A percentile compares a stretch with the other conserved stretches of the same genome.
phyloP scores from a whole-genome alignment of 2,113 vertebrate species.

The Microtus pennsylvanicus region DNA sequence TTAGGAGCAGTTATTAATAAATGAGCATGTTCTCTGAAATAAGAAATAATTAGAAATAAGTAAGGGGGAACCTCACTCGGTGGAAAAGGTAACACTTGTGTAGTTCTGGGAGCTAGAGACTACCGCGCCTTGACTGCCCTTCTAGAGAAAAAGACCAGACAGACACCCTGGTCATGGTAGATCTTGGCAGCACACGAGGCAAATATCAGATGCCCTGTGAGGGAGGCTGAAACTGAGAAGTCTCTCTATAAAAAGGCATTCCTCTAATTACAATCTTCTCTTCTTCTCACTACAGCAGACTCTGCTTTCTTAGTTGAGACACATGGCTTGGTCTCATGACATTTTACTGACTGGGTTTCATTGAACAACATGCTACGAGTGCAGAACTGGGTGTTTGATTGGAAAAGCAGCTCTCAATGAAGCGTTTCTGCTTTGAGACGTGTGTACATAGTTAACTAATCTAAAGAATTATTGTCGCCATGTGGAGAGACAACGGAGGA shows the following conservation, averaged over 20 bases:
- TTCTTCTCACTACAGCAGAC: conserved; percentile 19
- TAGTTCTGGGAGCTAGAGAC: conserved; percentile 61
- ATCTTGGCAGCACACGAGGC: background rate
- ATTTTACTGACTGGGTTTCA: conserved; percentile 26
- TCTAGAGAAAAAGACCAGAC: conserved; percentile 60
- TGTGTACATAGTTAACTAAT: background rate
- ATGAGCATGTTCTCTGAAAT: conserved; percentile 76
- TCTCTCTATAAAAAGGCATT: conserved; percentile 5
- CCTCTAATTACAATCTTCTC: conserved; percentile 39
- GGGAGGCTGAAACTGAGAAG: conserved; percentile 4
- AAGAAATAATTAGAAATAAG: conserved; percentile 80
- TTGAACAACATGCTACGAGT: background rate
- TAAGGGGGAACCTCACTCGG: conserved; percentile 70
- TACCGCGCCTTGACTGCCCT: conserved; percentile 80
- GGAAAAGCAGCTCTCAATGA: conserved; percentile 25
- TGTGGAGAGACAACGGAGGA: conserved; percentile 13
- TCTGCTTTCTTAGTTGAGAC: conserved; percentile 29
- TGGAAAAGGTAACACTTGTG: conserved; percentile 77
- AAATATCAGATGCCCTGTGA: conserved; percentile 43
- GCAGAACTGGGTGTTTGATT: conserved; percentile 2
- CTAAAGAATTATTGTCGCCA: background rate
- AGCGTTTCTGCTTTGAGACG: background rate
- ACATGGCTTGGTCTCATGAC: background rate
- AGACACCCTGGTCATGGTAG: conserved; percentile 21
- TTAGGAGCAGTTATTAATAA: conserved; percentile 58